phyloP scores from a whole-genome alignment of 2,797 vertebrate genomes.

The Falco peregrinus region DNA sequence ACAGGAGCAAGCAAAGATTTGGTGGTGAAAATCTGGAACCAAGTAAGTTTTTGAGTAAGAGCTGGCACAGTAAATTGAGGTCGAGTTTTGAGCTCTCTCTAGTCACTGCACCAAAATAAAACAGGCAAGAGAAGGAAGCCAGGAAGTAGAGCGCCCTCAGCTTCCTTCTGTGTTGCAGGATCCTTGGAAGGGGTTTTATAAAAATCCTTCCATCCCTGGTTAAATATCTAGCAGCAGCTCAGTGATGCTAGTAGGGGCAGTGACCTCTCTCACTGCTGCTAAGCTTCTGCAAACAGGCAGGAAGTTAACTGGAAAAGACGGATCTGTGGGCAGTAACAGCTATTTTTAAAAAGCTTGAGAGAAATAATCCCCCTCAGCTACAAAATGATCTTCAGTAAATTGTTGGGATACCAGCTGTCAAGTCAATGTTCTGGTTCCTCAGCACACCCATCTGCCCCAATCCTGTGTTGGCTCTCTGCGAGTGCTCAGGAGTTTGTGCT shows the following conservation, averaged over 20 bases:
- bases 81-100: not conserved
- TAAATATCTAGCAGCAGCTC: not conserved
- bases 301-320: not conserved
- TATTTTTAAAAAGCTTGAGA: not conserved
- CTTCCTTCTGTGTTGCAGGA: not conserved
- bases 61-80: not conserved
- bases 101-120: not conserved
- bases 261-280: not conserved
- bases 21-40: not conserved
- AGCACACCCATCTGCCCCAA: fast-evolving
- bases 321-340: not conserved
- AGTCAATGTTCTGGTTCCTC: not conserved
- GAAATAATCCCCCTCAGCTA: not conserved
- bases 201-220: not conserved
- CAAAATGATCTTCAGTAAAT: not conserved
- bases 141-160: not conserved
- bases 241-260: not conserved
- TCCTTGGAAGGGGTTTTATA: not conserved
- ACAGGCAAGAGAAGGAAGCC: not conserved
- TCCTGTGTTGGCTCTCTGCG: fast-evolving
- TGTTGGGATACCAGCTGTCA: not conserved
- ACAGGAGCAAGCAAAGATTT: not conserved
- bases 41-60: not conserved
- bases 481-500: not conserved
- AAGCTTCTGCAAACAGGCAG: not conserved